Percentiles rank a stretch among this genome's conserved stretches.
These are phyloP conservation scores for Oryzias celebensis DNA, from an alignment of 2,113 vertebrate species.

Conservation along the genomic window DNA sequence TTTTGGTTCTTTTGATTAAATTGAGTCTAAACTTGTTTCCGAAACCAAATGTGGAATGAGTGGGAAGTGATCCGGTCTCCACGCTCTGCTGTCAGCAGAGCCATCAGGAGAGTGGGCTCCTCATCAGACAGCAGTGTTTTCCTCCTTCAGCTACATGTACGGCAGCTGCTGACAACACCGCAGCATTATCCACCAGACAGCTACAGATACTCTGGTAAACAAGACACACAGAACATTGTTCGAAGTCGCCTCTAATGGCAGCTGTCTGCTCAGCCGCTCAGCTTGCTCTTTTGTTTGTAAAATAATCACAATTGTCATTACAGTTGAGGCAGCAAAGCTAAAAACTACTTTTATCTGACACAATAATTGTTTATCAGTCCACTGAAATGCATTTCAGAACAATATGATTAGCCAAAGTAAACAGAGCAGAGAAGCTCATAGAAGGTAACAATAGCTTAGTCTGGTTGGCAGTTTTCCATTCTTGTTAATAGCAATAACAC, in stretches of 20 bases:
- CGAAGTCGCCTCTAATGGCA: slow-evolving; percentile 19
- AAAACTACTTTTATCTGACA: slow-evolving; percentile 37
- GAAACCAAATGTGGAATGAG: not conserved
- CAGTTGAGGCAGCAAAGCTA: not conserved
- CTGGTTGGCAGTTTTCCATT: slow-evolving; percentile 51
- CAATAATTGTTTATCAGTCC: slow-evolving; percentile 34
- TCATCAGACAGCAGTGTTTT: slow-evolving; percentile 29
- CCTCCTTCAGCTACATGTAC: slow-evolving; percentile 43
- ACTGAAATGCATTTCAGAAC: slow-evolving; percentile 40
- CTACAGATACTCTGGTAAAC: slow-evolving; percentile 49
- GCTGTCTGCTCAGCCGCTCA: slow-evolving; percentile 9
- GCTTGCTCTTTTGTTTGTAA: slow-evolving; percentile 5
- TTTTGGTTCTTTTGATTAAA: slow-evolving; percentile 11
- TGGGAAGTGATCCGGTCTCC: slow-evolving; percentile 2
- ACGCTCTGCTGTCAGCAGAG: slow-evolving; percentile 1
- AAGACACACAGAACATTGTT: slow-evolving; percentile 34
- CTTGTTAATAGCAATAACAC: slow-evolving; percentile 52
- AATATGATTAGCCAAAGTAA: not conserved
- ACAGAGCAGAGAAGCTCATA: slow-evolving; percentile 19
- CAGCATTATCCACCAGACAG: slow-evolving; percentile 20
- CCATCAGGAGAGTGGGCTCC: slow-evolving; percentile 9
- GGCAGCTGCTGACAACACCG: slow-evolving; percentile 38
- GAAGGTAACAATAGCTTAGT: slow-evolving; percentile 34
- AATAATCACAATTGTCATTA: slow-evolving; percentile 21
- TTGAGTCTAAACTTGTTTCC: slow-evolving; percentile 1